Evolutionary conservation across 2,888 invertebrate species (phyloP).

Genomic region (Empis stercorea): DNA sequence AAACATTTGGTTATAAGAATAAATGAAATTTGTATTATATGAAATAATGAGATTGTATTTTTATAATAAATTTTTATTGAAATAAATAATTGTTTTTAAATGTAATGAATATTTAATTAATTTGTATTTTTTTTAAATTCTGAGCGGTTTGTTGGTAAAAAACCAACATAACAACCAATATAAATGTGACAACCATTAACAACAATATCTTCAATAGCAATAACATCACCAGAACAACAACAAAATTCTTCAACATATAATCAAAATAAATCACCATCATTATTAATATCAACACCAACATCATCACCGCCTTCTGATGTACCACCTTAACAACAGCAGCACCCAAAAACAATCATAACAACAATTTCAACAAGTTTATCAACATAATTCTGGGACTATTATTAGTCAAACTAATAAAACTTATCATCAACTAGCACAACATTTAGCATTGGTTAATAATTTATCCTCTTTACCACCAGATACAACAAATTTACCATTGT

Average conservation of each 20-base stretch:
- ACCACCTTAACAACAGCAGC: slow-evolving; percentile 3
- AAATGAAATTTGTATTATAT: too few species aligned
- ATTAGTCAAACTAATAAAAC: neutral
- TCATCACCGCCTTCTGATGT: slow-evolving; percentile 9
- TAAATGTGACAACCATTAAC: slow-evolving; percentile 16
- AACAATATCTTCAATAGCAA: slow-evolving; percentile 26
- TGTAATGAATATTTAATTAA: too few species aligned
- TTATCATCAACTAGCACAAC: neutral
- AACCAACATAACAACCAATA: too few species aligned
- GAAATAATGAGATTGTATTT: too few species aligned
- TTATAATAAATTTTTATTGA: too few species aligned
- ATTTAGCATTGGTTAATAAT: neutral
- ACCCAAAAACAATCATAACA: too few species aligned
- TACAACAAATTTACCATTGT: neutral
- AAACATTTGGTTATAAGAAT: too few species aligned
- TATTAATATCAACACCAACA: slow-evolving; percentile 10
- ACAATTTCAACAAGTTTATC: neutral
- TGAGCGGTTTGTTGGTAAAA: too few species aligned
- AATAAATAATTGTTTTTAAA: too few species aligned
- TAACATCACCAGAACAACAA: slow-evolving; percentile 4
- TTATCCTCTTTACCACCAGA: too few species aligned
- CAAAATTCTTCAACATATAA: slow-evolving; percentile 18
- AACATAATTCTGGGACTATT: slow-evolving; percentile 5
- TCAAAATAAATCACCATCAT: slow-evolving; percentile 16
- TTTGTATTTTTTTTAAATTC: too few species aligned